A percentile compares a stretch with the other conserved stretches of the same genome.
phyloP scores from a whole-genome alignment of 2,888 invertebrate species.

The Drosophila flavopinicola region DNA sequence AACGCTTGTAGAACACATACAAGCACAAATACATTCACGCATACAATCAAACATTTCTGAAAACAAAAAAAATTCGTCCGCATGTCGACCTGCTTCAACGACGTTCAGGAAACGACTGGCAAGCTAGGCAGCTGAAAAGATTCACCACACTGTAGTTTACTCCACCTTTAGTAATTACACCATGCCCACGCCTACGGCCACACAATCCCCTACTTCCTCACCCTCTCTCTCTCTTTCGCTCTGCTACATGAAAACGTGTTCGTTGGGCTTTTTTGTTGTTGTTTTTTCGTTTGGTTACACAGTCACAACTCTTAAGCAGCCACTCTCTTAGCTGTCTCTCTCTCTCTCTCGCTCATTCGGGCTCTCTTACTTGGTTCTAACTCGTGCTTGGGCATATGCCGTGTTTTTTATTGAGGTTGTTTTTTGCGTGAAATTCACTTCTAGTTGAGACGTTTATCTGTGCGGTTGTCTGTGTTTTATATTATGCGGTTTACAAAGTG shows the following conservation, averaged over 20 bases:
- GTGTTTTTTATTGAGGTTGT: conserved; percentile 35
- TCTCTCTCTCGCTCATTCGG: not conserved
- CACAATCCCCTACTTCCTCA: conserved; percentile 2
- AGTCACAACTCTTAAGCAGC: conserved; percentile 13
- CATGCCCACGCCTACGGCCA: conserved; percentile 60
- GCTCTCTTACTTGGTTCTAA: conserved; percentile 56
- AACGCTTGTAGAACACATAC: no score
- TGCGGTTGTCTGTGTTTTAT: conserved; percentile 68
- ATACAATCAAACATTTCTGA: no score
- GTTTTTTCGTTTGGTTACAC: conserved; percentile 10
- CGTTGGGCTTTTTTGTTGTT: conserved; percentile 7
- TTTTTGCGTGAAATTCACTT: conserved; percentile 69
- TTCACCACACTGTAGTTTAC: no score
- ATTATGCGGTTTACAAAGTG: conserved; percentile 42
- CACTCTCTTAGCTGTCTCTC: conserved; percentile 15
- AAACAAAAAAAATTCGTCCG: no score
- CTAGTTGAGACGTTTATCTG: conserved; percentile 80
- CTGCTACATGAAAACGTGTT: conserved; percentile 39
- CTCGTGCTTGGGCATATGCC: conserved; percentile 58
- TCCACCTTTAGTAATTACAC: no score
- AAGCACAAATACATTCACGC: no score
- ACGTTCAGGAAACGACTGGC: no score
- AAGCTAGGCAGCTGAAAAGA: no score
- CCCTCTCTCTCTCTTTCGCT: conserved; percentile 2
- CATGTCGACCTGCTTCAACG: no score